Percentiles rank a stretch among this genome's conserved stretches.
Evolutionary conservation across 2,797 vertebrate species (phyloP).

Genomic region (Gobionotothen gibberifrons): DNA sequence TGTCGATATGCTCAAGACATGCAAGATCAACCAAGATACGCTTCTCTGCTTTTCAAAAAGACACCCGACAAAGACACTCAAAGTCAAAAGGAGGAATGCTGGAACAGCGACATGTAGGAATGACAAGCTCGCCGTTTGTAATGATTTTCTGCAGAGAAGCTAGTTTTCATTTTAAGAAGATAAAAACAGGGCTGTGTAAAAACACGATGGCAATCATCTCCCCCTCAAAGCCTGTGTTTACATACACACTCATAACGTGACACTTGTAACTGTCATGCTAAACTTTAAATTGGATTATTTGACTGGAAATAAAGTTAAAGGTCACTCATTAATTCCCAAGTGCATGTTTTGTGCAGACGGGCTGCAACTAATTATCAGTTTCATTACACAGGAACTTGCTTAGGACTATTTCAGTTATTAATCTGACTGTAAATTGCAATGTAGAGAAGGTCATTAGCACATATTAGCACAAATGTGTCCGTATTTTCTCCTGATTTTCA

Average conservation of each 20-base stretch:
- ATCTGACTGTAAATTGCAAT: background rate
- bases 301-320: constrained; percentile 7
- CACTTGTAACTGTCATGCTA: background rate
- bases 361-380: background rate
- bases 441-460: background rate
- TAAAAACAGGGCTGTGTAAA: constrained; percentile 16
- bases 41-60: constrained; percentile 59
- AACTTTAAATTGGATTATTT: constrained; percentile 26
- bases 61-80: constrained; percentile 30
- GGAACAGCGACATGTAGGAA: constrained; percentile 12
- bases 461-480: no score
- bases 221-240: constrained; percentile 17
- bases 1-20: constrained; percentile 56
- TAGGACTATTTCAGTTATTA: background rate
- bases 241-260: constrained; percentile 5
- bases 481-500: background rate
- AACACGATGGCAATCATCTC: constrained; percentile 14
- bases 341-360: background rate
- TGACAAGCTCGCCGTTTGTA: constrained; percentile 14
- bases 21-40: constrained; percentile 60
- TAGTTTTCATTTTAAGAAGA: constrained; percentile 31
- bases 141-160: constrained; percentile 28
- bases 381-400: background rate
- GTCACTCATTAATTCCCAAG: constrained; percentile 10
- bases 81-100: constrained; percentile 29